phyloP scores from a whole-genome alignment of 2,113 vertebrate species.

The Ammospiza nelsoni region DNA sequence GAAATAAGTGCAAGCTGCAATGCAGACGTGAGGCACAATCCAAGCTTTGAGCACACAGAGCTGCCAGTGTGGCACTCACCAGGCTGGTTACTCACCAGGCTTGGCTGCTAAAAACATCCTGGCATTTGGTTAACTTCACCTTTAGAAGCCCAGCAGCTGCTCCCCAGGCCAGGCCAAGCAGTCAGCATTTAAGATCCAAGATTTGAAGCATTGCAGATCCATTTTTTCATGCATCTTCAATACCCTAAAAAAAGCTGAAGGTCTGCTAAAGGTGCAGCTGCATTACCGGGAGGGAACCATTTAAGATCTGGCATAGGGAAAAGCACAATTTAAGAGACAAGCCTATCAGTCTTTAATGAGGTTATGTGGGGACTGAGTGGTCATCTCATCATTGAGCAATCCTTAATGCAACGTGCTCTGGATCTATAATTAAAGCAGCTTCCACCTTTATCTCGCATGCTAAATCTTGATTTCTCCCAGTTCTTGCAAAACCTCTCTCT shows the following conservation, averaged over 20 bases:
- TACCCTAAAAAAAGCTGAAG: constrained; percentile 25
- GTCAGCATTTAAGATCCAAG: not conserved
- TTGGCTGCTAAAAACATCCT: not conserved
- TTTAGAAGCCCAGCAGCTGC: not conserved
- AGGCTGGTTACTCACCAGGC: not conserved
- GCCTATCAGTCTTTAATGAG: constrained; percentile 41
- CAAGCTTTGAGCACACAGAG: not conserved
- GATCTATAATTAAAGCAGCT: constrained; percentile 48
- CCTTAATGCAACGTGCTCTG: constrained; percentile 22
- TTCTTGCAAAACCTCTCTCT: not conserved
- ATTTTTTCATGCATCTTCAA: not conserved
- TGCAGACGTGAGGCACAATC: not conserved
- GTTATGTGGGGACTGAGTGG: constrained; percentile 39
- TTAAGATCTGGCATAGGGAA: constrained; percentile 39
- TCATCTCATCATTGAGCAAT: constrained; percentile 43
- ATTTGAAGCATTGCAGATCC: constrained; percentile 12
- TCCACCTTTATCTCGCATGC: constrained; percentile 1
- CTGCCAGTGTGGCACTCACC: not conserved
- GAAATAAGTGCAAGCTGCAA: not conserved
- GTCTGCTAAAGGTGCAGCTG: constrained; percentile 12
- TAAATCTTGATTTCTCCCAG: constrained; percentile 16
- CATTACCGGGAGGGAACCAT: constrained; percentile 30
- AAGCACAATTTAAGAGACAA: constrained; percentile 38
- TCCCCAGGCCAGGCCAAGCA: not conserved
- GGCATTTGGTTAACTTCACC: not conserved